phyloP scores from a whole-genome alignment of 35 echinoderm and acorn worm genomes.

The Patiria miniata region DNA sequence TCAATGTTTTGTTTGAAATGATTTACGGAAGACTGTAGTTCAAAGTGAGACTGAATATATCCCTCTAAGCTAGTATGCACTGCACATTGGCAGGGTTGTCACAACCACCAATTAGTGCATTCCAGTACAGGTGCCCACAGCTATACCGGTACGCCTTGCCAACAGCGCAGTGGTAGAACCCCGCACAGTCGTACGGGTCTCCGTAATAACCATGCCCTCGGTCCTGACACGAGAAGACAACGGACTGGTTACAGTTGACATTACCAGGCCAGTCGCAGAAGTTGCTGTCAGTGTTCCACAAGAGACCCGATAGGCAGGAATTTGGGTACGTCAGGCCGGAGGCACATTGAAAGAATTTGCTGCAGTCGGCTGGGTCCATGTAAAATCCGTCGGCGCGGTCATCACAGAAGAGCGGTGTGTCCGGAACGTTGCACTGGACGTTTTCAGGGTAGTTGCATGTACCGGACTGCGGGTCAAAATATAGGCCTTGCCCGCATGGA shows the following conservation, averaged over 20 bases:
- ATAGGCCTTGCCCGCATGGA: not conserved
- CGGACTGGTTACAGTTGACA: not conserved
- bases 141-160: too few relatives aligned
- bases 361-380: conserved; percentile 29
- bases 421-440: conserved; percentile 10
- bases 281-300: not conserved
- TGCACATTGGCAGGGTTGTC: too few relatives aligned
- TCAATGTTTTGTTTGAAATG: too few relatives aligned
- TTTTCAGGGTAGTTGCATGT: conserved; percentile 31
- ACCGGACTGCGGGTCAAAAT: conserved; percentile 15
- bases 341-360: conserved; percentile 30
- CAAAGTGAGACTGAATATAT: too few relatives aligned
- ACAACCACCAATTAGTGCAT: too few relatives aligned
- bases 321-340: not conserved
- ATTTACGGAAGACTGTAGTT: too few relatives aligned
- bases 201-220: too few relatives aligned
- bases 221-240: too few relatives aligned
- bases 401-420: conserved; percentile 15
- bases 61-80: too few relatives aligned
- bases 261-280: conserved; percentile 50
- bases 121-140: too few relatives aligned
- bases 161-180: too few relatives aligned
- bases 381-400: conserved; percentile 22
- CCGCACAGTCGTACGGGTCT: too few relatives aligned
- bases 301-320: conserved; percentile 23